Conservation (phyloP, 2,797 vertebrate species). For the Hemitrygon akajei region DNA sequence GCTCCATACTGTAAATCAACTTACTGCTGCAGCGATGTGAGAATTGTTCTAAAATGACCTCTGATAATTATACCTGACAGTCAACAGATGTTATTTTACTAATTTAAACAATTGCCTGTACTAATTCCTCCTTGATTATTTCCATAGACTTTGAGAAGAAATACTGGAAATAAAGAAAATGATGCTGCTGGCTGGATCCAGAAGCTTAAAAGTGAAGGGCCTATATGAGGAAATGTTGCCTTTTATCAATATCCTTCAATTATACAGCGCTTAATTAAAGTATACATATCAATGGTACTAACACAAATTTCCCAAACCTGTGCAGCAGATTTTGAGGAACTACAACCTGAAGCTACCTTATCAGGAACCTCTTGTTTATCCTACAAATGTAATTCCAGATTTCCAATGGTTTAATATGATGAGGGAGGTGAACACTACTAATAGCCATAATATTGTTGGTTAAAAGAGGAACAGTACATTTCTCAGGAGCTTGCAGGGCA, state of each 20-base stretch:
- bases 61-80: not conserved
- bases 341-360: not conserved
- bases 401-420: constrained; percentile 9
- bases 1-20: not conserved
- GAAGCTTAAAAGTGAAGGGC: constrained; percentile 51
- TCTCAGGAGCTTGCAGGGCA: not conserved
- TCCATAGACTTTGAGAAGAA: constrained; percentile 67
- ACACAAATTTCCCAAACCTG: not conserved
- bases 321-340: constrained; percentile 4
- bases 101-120: fast-evolving
- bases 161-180: constrained; percentile 61
- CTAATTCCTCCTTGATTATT: constrained; percentile 38
- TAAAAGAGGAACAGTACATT: not conserved
- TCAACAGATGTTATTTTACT: not conserved
- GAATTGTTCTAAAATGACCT: not conserved
- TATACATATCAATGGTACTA: constrained; percentile 34
- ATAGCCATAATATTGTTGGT: not conserved
- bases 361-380: constrained; percentile 26
- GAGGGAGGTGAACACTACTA: not conserved
- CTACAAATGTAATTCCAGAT: not conserved
- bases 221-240: constrained; percentile 17
- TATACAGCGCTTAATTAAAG: constrained; percentile 32
- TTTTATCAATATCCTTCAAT: constrained; percentile 30
- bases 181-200: constrained; percentile 82
- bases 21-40: not conserved